Evolutionary conservation across 2,797 vertebrate genomes (phyloP), one percentile per base, ranked within the genome.

Genomic region (Hyperoplus lanceolatus): DNA sequence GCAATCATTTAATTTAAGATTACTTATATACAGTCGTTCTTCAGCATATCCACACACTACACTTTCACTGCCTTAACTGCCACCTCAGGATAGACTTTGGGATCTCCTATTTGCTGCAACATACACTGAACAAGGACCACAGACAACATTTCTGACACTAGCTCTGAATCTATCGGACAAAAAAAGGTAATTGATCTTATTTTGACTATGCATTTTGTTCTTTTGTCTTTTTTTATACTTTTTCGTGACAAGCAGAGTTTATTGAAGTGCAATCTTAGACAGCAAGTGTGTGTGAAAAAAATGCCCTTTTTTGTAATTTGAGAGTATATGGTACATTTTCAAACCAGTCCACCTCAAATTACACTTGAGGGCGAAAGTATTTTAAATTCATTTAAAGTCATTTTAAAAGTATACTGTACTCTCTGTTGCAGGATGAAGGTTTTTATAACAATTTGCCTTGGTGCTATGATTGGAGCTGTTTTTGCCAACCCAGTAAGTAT

Each of bases 401-500:
- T 62, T 53, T 29, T 29, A 29, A 21, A 42, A 49, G 54, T 49
- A 2, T 72, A 50, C 21, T 13, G 8, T 5, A 57, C 46, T 74
- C 15, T 86, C 48, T 81, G 2, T 92, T 83, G 16, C 81, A 95
- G 93, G 86, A 95, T 96, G 95, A 94, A 90, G 84, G n/a, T 70
- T 14, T 55, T 46, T 38, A 67, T 94, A 2, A 85, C 82, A 12
- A 72, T 94, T 80, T 95, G 78, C 79, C 87, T 95, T 29, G 29
- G 29, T 29, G 29, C 29, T 29, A 29, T 29, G 70, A 81, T 95
- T 74, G 94, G 92, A 86, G 86, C 89, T 59, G 82, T 90, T 75
- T 84, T 81, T 77, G 81, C 94, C 48, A 94, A 90, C 58, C 94
- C 95, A n/a, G 95, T 96, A 77, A 94, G 94, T 94, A 80, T 53